Base-by-base conservation (phyloP, 2,888 invertebrate genomes). In the Trachelus troglodyta region DNA sequence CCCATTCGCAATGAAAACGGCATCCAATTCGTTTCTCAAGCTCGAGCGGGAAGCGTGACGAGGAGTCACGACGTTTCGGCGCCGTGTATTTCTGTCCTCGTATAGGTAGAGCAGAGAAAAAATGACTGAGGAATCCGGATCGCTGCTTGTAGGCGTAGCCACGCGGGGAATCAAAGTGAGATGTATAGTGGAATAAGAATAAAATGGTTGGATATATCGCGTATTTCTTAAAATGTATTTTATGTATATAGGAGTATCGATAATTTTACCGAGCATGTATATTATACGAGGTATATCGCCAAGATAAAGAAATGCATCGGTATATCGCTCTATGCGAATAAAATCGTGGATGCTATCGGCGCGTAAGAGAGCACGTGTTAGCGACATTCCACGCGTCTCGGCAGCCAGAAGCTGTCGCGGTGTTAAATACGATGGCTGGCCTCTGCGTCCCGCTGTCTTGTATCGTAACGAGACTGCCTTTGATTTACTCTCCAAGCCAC, bases 341-440 rank as follows among this genome's bases (percentile, higher is more conserved):
- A 23, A 34, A 71, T 71, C 31, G 33, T 34, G 33, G 71, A 31
- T 33, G 71, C 71, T 71, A 33, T 71, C 15, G 31, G 71, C 71
- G 71, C 71, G 71, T 33, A 31, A 31, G 71, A 6, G 71, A 71
- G 71, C 31, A 71, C 15, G 71, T 71, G 71, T 71, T 82, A 83
- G 81, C 83, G 84, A 84, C 85, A 86, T 87, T 85, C 85, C 83
- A 86, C 87, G 85, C 84, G 89, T 86, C 83, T 85, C 83, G 83
- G 80, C 83, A 84, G 84, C 84, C 80, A 83, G 83, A 80, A 81
- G 77, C 82, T 83, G 84, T 82, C 84, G 82, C 81, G 84, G 85
- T 88, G 89, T 88, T 88, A 88, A 89, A 81, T 86, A 86, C 85
- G 80, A 83, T 81, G 82, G 83, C 84, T 85, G 87, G 85, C 88